Evolutionary conservation across 2,888 invertebrate species (phyloP).

Genomic region (Heteromyza rotundicornis): DNA sequence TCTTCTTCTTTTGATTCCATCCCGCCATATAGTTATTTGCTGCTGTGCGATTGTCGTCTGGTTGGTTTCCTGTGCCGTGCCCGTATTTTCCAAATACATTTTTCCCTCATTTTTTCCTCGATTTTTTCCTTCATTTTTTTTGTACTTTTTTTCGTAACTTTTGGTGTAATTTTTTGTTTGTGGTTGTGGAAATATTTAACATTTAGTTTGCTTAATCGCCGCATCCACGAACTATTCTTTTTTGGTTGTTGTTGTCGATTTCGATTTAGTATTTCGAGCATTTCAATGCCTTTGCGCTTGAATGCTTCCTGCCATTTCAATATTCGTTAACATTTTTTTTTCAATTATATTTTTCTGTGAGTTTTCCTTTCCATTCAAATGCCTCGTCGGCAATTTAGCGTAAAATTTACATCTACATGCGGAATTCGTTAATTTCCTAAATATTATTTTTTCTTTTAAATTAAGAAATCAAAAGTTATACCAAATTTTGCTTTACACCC

Average conservation of each 20-base stretch:
- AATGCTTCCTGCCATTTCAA: constrained; percentile 19
- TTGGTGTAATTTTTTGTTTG: constrained; percentile 1
- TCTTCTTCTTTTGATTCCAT: neutral
- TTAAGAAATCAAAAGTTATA: too few relatives aligned
- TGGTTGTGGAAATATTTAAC: too few relatives aligned
- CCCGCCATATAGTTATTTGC: constrained; percentile 20
- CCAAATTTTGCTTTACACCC: too few relatives aligned
- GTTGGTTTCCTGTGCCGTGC: constrained; percentile 53
- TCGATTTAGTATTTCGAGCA: constrained; percentile 19
- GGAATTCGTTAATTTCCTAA: neutral
- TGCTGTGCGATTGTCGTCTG: constrained; percentile 47
- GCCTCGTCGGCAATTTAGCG: neutral
- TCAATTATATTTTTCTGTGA: constrained; percentile 28
- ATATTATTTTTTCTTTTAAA: too few relatives aligned
- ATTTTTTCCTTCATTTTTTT: constrained; percentile 21
- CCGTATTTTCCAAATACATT: constrained; percentile 35
- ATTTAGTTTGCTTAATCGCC: neutral
- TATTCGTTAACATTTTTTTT: constrained; percentile 18
- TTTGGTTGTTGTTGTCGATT: constrained; percentile 6
- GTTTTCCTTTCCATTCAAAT: constrained; percentile 50
- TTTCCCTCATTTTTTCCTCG: constrained; percentile 11
- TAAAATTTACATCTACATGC: constrained; percentile 7
- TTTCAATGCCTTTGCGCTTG: constrained; percentile 34
- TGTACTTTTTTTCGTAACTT: constrained; percentile 22
- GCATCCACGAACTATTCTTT: constrained; percentile 1